Evolutionary conservation across 2,113 vertebrate genomes (phyloP), one percentile per base, ranked within the genome.

Genomic region (Ornithorhynchus anatinus): DNA sequence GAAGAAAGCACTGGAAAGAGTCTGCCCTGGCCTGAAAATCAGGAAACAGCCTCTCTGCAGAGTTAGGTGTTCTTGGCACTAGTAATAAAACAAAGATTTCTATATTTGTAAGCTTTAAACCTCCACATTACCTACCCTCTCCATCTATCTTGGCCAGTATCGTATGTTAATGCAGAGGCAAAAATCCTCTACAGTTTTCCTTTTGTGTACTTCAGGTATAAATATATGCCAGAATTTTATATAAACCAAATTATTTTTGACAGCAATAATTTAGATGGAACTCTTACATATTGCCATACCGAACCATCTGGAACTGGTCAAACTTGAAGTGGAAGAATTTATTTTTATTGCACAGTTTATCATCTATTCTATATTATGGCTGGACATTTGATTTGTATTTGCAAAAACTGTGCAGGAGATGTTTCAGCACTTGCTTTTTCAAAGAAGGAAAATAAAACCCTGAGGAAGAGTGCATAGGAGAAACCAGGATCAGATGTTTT

Each of bases 221-320:
- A n/a, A 68, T 59, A 37, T 29, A 74, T 15, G 31, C 50, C 52
- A 40, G 36, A 67, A 7, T 22, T 77, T 36, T 71, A 19, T 35
- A 38, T 25, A 79, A 59, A 79, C 17, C 51, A 83, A 69, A 83
- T 69, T 19, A 50, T 66, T 62, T 79, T 48, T 75, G 82, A 72
- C 82, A 81, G 27, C 39, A 35, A 53, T 63, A 66, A 83, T 69
- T 59, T 63, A 54, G 53, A 61, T 68, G 69, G 63, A 25, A 13
- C 20, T 59, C 74, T 64, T 43, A 54, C 58, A 27, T 71, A 65
- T 59, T 57, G 54, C 51, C 56, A 74, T 22, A 59, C 5, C 7
- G 43, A 59, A 79, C 56, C 75, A 81, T 79, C 77, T 85, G 72
- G 65, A 62, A 65, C 53, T 36, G 23, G 20, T 85, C 65, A 82